Conservation (phyloP, 2,888 invertebrate species). For the Gastracanthus pulcherrimus region DNA sequence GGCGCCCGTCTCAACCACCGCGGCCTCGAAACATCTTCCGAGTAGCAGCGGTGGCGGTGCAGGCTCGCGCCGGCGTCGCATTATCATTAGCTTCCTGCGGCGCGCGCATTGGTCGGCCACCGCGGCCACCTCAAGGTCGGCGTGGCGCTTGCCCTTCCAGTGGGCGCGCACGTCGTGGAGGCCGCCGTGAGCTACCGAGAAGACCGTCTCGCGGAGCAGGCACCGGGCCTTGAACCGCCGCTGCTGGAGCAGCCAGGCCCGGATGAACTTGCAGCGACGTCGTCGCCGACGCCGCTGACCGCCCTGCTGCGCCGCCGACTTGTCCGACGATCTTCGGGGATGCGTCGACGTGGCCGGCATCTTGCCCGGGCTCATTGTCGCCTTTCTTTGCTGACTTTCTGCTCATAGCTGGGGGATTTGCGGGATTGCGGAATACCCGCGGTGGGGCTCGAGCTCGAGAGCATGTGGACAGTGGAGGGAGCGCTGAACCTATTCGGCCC, state of each 20-base stretch:
- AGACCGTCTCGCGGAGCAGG: constrained; percentile 70
- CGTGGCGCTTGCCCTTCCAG: constrained; percentile 73
- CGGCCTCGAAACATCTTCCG: constrained; percentile 33
- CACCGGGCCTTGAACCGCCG: constrained; percentile 69
- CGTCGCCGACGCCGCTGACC: constrained; percentile 60
- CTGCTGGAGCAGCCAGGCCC: constrained; percentile 65
- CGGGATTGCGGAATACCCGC: neutral
- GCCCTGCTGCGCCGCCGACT: neutral
- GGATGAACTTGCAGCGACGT: constrained; percentile 71
- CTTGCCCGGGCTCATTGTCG: neutral
- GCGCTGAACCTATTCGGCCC: neutral
- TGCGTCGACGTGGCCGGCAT: neutral
- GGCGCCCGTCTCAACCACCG: constrained; percentile 53
- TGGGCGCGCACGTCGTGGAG: constrained; percentile 69
- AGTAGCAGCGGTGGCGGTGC: neutral
- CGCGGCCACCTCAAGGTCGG: constrained; percentile 64
- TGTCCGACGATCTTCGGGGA: constrained; percentile 19
- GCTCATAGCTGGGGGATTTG: neutral
- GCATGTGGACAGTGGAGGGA: neutral
- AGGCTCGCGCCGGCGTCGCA: neutral
- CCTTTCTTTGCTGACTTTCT: neutral
- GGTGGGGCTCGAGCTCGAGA: constrained; percentile 15
- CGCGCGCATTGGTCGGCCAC: neutral
- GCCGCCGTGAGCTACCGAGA: constrained; percentile 71
- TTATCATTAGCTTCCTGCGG: constrained; percentile 54